A percentile compares a stretch with the other conserved stretches of the same genome.
These are phyloP conservation scores for Pterostichus madidus DNA, from an alignment of 2,888 invertebrate genomes.

Conservation along the genomic window DNA sequence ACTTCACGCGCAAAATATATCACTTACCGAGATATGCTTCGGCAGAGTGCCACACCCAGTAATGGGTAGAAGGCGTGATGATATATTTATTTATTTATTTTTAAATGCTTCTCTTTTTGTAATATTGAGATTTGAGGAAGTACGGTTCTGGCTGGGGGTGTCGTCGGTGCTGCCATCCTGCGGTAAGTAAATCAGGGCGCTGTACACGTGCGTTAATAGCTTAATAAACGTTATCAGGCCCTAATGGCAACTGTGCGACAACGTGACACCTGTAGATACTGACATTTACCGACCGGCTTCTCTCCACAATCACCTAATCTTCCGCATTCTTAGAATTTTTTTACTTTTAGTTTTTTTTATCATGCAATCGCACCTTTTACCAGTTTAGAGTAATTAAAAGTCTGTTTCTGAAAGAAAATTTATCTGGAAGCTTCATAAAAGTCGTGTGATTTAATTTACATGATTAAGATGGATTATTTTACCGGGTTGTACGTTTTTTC, in stretches of 20 bases:
- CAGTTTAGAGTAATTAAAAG: not conserved
- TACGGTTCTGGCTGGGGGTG: not conserved
- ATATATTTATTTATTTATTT: too few species aligned
- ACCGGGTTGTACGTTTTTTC: too few species aligned
- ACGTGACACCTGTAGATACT: constrained; percentile 50
- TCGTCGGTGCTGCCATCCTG: not conserved
- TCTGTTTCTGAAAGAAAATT: not conserved
- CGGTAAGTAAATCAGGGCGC: constrained; percentile 60
- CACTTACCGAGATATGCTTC: too few species aligned
- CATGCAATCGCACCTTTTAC: not conserved
- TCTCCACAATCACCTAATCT: too few species aligned
- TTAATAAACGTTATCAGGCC: constrained; percentile 62
- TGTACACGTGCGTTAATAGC: constrained; percentile 63
- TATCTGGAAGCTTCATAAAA: constrained; percentile 5
- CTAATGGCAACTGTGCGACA: constrained; percentile 46
- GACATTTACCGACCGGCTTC: not conserved
- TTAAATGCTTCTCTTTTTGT: too few species aligned
- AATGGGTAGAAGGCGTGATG: too few species aligned
- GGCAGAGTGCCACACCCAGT: too few species aligned
- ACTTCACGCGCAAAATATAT: too few species aligned
- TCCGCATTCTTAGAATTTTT: not conserved
- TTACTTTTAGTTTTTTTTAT: constrained; percentile 18
- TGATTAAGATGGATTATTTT: constrained; percentile 5
- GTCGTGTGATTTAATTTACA: constrained; percentile 7
- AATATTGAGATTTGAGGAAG: not conserved